A percentile compares a stretch with the other conserved stretches of the same genome.
These are phyloP conservation scores for Oryzias sinensis DNA, from an alignment of 2,797 vertebrate species.

Conservation along the genomic window DNA sequence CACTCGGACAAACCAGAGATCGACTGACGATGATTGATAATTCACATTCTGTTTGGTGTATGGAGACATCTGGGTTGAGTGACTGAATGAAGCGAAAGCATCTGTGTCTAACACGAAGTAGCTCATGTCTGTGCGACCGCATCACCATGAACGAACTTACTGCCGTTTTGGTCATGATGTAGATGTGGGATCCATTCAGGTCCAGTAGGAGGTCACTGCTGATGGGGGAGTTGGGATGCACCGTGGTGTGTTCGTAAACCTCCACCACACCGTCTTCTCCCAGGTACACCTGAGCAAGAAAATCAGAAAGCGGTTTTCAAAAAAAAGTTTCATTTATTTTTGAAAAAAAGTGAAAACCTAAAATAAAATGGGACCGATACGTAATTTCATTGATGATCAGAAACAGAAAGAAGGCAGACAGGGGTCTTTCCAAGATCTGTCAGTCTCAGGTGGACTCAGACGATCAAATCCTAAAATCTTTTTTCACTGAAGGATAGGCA, in stretches of 20 bases:
- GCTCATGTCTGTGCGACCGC: background rate
- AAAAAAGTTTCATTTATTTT: background rate
- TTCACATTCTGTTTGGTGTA: conserved; percentile 34
- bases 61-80: conserved; percentile 59
- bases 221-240: conserved; percentile 84
- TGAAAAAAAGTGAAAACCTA: too few species aligned
- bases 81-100: conserved; percentile 26
- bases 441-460: too few species aligned
- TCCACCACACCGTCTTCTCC: conserved; percentile 75
- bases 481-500: too few species aligned
- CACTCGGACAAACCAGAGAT: conserved; percentile 56
- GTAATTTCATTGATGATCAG: too few species aligned
- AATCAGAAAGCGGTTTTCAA: background rate
- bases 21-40: conserved; percentile 33
- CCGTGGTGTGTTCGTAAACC: conserved; percentile 76
- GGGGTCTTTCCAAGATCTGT: too few species aligned
- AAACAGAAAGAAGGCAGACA: too few species aligned
- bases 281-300: conserved; percentile 82
- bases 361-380: too few species aligned
- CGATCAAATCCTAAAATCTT: too few species aligned
- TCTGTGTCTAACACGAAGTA: conserved; percentile 14
- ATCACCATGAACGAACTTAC: conserved; percentile 71
- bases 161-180: conserved; percentile 87
- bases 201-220: conserved; percentile 87
- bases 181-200: conserved; percentile 82